Percentiles rank a stretch among this genome's conserved stretches.
Evolutionary conservation across 2,113 vertebrate genomes (phyloP).

Genomic region (Ramphastos sulfuratus): DNA sequence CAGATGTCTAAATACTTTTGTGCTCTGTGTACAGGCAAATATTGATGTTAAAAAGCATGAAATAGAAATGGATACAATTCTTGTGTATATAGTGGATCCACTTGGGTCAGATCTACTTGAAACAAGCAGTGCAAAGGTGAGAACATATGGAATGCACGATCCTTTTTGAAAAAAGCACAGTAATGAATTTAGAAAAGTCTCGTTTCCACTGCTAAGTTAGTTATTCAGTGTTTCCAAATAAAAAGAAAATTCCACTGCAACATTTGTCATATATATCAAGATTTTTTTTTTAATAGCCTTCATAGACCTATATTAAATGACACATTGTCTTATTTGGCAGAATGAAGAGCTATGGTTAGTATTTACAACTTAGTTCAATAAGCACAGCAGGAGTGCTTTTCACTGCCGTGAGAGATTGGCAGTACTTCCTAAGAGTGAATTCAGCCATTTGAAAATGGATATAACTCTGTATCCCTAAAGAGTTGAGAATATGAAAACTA

Average conservation of each 20-base stretch:
- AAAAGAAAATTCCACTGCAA: neutral
- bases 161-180: neutral
- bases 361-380: slow-evolving; percentile 45
- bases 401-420: slow-evolving; percentile 39
- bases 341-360: slow-evolving; percentile 45
- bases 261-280: neutral
- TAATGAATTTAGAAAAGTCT: neutral
- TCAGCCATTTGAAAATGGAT: slow-evolving; percentile 49
- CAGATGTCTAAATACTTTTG: slow-evolving; percentile 13
- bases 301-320: neutral
- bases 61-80: neutral
- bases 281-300: neutral
- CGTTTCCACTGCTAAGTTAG: slow-evolving; percentile 9
- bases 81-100: neutral
- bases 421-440: slow-evolving; percentile 22
- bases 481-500: neutral
- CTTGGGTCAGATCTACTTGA: neutral
- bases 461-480: neutral
- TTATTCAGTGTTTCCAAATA: slow-evolving; percentile 33
- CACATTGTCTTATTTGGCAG: slow-evolving; percentile 31
- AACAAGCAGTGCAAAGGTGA: neutral
- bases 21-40: slow-evolving; percentile 35
- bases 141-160: neutral
- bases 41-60: slow-evolving; percentile 28
- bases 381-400: slow-evolving; percentile 45